A percentile compares a stretch with the other conserved stretches of the same genome.
Evolutionary conservation across 2,888 invertebrate genomes (phyloP).

Genomic region (Eucriotettix oculatus): DNA sequence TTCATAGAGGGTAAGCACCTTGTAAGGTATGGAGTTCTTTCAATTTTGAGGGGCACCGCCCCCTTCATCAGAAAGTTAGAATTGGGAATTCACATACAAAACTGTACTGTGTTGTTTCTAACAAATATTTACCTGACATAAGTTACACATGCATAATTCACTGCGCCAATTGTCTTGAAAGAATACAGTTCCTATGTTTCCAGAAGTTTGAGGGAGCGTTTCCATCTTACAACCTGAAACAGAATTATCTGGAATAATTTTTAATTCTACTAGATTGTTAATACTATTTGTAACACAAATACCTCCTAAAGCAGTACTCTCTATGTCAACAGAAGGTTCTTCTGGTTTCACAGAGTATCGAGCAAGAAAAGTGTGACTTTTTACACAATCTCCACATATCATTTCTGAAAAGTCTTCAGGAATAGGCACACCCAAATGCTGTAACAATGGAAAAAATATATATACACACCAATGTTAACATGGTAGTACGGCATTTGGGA

Average conservation of each 20-base stretch:
- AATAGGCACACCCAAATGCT: constrained; percentile 47
- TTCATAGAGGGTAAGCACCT: too few species aligned
- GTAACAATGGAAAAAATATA: constrained; percentile 18
- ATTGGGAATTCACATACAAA: too few species aligned
- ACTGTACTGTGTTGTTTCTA: too few species aligned
- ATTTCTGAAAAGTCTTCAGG: constrained; percentile 59
- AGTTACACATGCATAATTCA: constrained; percentile 35
- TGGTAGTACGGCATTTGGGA: too few species aligned
- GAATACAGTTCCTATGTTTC: constrained; percentile 39
- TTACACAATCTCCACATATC: constrained; percentile 65
- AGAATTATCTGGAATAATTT: neutral
- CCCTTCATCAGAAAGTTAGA: too few species aligned
- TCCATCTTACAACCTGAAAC: constrained; percentile 4
- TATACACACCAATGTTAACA: constrained; percentile 15
- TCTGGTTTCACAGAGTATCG: constrained; percentile 32
- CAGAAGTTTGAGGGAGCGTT: neutral
- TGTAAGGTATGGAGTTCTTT: too few species aligned
- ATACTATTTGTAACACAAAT: neutral
- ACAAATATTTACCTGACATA: constrained; percentile 21
- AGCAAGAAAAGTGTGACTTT: constrained; percentile 54
- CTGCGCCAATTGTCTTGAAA: constrained; percentile 63
- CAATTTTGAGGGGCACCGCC: too few species aligned
- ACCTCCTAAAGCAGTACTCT: neutral
- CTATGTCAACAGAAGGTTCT: neutral
- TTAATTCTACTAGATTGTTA: neutral